Evolutionary conservation across 2,113 vertebrate genomes (phyloP).

Genomic region (Glareola pratincola): DNA sequence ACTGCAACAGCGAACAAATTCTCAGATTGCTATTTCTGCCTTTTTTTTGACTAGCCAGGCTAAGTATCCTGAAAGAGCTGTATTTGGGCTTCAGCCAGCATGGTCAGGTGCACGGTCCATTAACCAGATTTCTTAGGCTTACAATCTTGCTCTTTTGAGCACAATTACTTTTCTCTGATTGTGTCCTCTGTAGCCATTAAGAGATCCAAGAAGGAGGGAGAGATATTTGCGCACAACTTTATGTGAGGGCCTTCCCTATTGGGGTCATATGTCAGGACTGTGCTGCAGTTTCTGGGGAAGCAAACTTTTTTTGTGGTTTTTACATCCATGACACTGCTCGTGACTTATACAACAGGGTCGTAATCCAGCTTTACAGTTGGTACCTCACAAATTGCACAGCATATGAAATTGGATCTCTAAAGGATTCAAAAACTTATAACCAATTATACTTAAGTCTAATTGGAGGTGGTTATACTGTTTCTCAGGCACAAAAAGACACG

Average conservation of each 20-base stretch:
- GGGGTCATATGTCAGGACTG: neutral
- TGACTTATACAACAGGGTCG: neutral
- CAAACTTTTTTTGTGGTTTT: neutral
- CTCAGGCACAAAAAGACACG: neutral
- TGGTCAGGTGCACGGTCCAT: neutral
- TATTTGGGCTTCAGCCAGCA: neutral
- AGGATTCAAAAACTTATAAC: neutral
- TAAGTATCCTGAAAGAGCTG: neutral
- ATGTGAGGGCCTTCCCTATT: neutral
- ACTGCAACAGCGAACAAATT: neutral
- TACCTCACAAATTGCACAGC: neutral
- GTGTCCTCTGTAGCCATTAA: neutral
- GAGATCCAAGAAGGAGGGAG: neutral
- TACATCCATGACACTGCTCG: neutral
- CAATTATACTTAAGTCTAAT: neutral
- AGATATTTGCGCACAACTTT: neutral
- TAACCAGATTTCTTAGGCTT: neutral
- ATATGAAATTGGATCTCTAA: neutral
- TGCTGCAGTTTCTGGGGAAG: neutral
- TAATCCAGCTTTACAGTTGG: neutral
- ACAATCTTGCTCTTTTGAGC: neutral
- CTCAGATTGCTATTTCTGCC: neutral
- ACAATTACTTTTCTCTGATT: neutral
- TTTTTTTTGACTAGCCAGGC: neutral
- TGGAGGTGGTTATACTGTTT: neutral